phyloP scores from a whole-genome alignment of 2,888 invertebrate species.

The Strigamia transsilvanica region DNA sequence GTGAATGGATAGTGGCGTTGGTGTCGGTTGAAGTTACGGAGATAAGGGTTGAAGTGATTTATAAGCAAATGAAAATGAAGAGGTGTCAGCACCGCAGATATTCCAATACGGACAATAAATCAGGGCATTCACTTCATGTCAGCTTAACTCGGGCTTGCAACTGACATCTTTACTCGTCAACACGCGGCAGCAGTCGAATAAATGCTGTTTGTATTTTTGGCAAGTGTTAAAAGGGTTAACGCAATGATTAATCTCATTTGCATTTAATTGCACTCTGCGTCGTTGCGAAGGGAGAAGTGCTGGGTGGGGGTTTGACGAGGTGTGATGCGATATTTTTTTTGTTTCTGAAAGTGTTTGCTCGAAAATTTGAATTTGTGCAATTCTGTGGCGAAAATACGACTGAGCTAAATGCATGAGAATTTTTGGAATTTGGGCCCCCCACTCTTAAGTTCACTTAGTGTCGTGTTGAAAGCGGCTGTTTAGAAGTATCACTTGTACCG shows the following conservation, averaged over 20 bases:
- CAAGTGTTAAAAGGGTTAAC: conserved; percentile 23
- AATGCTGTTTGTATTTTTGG: not conserved
- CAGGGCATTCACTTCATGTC: conserved; percentile 36
- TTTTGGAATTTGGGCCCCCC: too few species aligned
- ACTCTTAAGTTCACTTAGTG: too few species aligned
- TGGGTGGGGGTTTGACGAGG: too few species aligned
- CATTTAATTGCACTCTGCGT: conserved; percentile 10
- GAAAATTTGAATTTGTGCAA: too few species aligned
- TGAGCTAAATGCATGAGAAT: too few species aligned
- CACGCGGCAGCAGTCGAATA: conserved; percentile 35
- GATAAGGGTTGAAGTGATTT: conserved; percentile 37
- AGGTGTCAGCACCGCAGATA: conserved; percentile 45
- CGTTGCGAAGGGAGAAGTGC: not conserved
- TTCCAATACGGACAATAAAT: conserved; percentile 45
- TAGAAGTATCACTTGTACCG: too few species aligned
- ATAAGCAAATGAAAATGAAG: conserved; percentile 49
- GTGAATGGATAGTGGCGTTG: conserved; percentile 23
- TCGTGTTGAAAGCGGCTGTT: too few species aligned
- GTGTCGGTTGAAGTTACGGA: conserved; percentile 41
- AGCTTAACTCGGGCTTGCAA: conserved; percentile 40
- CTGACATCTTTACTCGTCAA: conserved; percentile 48
- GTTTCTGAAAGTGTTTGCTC: too few species aligned
- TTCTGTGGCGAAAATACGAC: too few species aligned
- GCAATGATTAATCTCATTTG: conserved; percentile 38
- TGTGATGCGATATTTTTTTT: too few species aligned